Evolutionary conservation across 1,140 invertebrate species (phyloP).

Genomic region (Drepana arcuata): DNA sequence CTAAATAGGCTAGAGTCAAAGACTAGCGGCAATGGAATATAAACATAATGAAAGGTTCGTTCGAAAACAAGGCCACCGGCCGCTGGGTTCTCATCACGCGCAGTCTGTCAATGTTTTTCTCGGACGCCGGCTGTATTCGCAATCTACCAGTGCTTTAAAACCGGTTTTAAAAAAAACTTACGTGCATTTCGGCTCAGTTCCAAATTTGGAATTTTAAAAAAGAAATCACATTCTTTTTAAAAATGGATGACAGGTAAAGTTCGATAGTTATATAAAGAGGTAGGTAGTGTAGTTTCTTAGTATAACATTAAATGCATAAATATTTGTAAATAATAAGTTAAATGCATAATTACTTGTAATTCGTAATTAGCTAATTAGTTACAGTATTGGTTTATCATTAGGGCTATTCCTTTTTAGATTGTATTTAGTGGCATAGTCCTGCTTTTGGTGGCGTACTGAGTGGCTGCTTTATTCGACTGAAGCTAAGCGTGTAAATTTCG

Average conservation of each 20-base stretch:
- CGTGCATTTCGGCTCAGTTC: conserved; percentile 13
- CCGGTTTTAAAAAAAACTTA: conserved; percentile 28
- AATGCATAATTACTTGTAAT: too few species aligned
- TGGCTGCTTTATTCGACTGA: conserved; percentile 22
- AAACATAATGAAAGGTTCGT: background rate
- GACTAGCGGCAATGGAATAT: conserved; percentile 5
- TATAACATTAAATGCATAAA: too few species aligned
- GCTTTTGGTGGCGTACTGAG: conserved; percentile 25
- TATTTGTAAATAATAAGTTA: too few species aligned
- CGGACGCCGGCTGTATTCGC: conserved; percentile 29
- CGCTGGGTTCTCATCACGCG: conserved; percentile 4
- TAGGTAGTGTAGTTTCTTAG: too few species aligned
- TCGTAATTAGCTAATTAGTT: too few species aligned
- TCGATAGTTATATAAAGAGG: too few species aligned
- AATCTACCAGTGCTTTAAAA: conserved; percentile 12
- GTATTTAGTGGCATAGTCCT: conserved; percentile 20
- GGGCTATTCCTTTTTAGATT: conserved; percentile 39
- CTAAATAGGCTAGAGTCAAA: too few species aligned
- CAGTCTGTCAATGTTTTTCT: conserved; percentile 33
- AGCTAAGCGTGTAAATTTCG: conserved; percentile 17
- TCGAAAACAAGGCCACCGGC: conserved; percentile 6
- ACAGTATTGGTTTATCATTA: conserved; percentile 5
- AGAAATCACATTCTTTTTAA: conserved; percentile 16
- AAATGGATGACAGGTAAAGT: conserved; percentile 47
- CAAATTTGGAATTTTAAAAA: conserved; percentile 22